These are phyloP conservation scores for Idris sp. DNA, from an alignment of 1,140 invertebrate species.

Conservation along the genomic window DNA sequence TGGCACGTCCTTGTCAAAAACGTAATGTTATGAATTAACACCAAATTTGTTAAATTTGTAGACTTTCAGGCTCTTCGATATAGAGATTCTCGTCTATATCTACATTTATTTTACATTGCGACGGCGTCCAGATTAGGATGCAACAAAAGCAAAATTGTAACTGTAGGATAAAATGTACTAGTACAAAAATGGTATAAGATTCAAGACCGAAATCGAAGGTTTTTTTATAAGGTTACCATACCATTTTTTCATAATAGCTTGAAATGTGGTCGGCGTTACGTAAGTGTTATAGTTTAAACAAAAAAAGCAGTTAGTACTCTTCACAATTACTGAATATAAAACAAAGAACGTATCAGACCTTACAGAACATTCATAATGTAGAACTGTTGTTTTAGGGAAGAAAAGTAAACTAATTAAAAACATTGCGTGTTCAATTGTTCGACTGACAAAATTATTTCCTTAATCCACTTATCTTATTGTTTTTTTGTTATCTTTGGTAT, in stretches of 20 bases:
- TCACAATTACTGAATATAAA: slow-evolving; percentile 65
- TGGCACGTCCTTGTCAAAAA: slow-evolving; percentile 63
- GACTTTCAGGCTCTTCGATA: slow-evolving; percentile 62
- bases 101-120: slow-evolving; percentile 61
- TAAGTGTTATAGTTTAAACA: slow-evolving; percentile 64
- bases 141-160: slow-evolving; percentile 57
- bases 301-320: slow-evolving; percentile 60
- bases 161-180: slow-evolving; percentile 62
- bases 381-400: slow-evolving; percentile 65
- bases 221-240: slow-evolving; percentile 63
- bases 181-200: slow-evolving; percentile 63
- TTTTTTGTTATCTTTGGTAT: too few species aligned
- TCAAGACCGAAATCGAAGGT: slow-evolving; percentile 59
- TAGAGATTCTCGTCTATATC: slow-evolving; percentile 62
- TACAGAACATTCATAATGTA: slow-evolving; percentile 65
- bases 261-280: slow-evolving; percentile 61
- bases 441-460: slow-evolving; percentile 51
- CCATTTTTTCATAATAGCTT: slow-evolving; percentile 64
- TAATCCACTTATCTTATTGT: too few species aligned
- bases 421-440: slow-evolving; percentile 59
- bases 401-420: slow-evolving; percentile 66
- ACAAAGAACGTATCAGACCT: slow-evolving; percentile 65
- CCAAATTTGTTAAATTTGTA: slow-evolving; percentile 65
- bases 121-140: slow-evolving; percentile 39
- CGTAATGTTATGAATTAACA: slow-evolving; percentile 63